Percentiles rank a stretch among this genome's conserved stretches.
These are phyloP conservation scores for Chiloscyllium punctatum DNA, from an alignment of 2,797 vertebrate genomes.

Conservation along the genomic window DNA sequence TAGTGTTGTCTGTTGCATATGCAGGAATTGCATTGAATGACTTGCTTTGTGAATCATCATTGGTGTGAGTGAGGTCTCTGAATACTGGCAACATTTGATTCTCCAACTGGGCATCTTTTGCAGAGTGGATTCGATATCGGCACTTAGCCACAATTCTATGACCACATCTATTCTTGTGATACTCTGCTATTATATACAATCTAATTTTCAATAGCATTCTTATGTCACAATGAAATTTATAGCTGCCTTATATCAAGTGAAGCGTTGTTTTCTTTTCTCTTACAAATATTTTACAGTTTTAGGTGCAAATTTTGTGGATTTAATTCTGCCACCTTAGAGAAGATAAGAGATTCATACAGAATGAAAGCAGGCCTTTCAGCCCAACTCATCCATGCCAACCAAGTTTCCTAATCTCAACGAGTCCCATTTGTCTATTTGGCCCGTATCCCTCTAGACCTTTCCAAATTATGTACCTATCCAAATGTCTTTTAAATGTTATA, in stretches of 20 bases:
- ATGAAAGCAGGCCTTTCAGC: no score
- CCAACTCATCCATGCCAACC: no score
- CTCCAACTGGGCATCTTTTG: neutral
- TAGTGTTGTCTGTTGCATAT: no score
- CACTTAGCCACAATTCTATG: neutral
- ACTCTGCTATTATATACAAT: neutral
- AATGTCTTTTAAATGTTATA: no score
- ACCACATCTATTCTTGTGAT: neutral
- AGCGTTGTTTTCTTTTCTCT: neutral
- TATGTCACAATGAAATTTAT: neutral
- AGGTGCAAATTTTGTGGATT: neutral
- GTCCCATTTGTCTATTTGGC: no score
- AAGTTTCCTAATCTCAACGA: no score
- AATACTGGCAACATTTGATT: neutral
- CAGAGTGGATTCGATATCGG: neutral
- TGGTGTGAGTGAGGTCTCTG: neutral
- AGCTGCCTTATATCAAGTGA: neutral
- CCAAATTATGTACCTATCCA: no score
- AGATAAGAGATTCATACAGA: neutral
- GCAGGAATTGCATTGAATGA: neutral
- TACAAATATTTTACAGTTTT: neutral
- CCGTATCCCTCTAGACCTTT: no score
- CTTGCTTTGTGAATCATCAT: neutral
- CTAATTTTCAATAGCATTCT: neutral
- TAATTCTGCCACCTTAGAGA: neutral